Conservation (phyloP, 2,113 vertebrate genomes). For the Podilymbus podiceps region DNA sequence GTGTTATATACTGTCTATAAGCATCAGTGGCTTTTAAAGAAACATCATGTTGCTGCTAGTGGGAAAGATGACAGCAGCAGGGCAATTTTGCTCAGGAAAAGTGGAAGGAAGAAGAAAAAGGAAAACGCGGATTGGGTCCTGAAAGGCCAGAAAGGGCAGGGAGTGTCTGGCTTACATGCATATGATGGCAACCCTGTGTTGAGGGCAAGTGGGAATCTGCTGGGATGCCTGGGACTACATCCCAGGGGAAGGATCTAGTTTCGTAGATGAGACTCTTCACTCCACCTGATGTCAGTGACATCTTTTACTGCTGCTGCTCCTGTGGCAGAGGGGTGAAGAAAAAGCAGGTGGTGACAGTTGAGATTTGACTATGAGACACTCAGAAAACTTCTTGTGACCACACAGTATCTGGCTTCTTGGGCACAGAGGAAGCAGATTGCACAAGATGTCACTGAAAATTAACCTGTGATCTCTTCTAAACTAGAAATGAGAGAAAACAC, state of each 20-base stretch:
- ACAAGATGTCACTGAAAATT: not conserved
- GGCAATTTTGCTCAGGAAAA: not conserved
- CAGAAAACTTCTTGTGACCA: not conserved
- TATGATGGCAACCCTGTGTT: not conserved
- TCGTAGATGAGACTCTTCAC: not conserved
- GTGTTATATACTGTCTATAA: not conserved
- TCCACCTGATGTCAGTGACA: not conserved
- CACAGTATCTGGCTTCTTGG: not conserved
- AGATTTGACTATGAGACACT: not conserved
- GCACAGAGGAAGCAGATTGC: not conserved
- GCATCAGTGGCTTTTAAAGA: not conserved
- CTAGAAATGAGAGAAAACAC: not conserved
- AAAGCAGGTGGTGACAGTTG: not conserved
- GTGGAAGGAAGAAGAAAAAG: not conserved
- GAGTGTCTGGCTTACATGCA: not conserved
- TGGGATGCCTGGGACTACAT: not conserved
- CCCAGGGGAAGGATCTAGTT: not conserved
- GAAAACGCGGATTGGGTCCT: rapidly evolving
- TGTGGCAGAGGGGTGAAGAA: not conserved
- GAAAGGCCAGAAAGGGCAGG: not conserved
- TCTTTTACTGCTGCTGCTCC: not conserved
- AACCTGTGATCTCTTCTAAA: not conserved
- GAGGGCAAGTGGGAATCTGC: not conserved
- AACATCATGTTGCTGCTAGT: not conserved
- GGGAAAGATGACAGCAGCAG: not conserved